Evolutionary conservation across 2,797 vertebrate species (phyloP).

Genomic region (Acestrorhynchus altus): DNA sequence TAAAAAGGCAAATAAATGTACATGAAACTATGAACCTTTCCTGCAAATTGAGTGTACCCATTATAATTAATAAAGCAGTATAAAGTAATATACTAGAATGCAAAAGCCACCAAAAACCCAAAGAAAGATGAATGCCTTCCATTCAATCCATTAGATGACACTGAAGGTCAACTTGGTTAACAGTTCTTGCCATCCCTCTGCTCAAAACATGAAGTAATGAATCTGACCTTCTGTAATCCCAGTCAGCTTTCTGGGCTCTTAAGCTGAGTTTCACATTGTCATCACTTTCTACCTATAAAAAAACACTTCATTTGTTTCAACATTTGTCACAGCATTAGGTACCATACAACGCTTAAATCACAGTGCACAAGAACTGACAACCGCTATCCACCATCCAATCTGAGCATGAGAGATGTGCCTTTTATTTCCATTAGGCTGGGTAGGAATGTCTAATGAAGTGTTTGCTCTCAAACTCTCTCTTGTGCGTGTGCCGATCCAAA

Average conservation of each 20-base stretch:
- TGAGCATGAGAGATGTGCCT: slow-evolving; percentile 34
- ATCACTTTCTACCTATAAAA: neutral
- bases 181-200: neutral
- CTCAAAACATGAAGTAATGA: neutral
- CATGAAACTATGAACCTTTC: too few species aligned
- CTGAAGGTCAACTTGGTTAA: too few species aligned
- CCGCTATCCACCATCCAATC: slow-evolving; percentile 51
- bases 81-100: too few species aligned
- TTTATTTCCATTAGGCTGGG: slow-evolving; percentile 55
- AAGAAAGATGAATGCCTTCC: too few species aligned
- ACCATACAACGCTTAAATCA: slow-evolving; percentile 38
- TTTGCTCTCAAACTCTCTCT: slow-evolving; percentile 55
- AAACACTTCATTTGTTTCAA: slow-evolving; percentile 6
- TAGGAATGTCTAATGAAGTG: slow-evolving; percentile 59
- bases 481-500: slow-evolving; percentile 25
- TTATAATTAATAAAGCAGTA: too few species aligned
- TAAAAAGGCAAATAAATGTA: too few species aligned
- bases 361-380: slow-evolving; percentile 45
- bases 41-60: too few species aligned
- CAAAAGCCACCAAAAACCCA: too few species aligned
- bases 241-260: neutral
- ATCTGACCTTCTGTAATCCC: slow-evolving; percentile 28
- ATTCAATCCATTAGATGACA: too few species aligned
- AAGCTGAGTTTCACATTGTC: slow-evolving; percentile 16
- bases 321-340: neutral